Conservation (phyloP, 92 coral and sea anemone species). For the Isaurus tuberculatus region DNA sequence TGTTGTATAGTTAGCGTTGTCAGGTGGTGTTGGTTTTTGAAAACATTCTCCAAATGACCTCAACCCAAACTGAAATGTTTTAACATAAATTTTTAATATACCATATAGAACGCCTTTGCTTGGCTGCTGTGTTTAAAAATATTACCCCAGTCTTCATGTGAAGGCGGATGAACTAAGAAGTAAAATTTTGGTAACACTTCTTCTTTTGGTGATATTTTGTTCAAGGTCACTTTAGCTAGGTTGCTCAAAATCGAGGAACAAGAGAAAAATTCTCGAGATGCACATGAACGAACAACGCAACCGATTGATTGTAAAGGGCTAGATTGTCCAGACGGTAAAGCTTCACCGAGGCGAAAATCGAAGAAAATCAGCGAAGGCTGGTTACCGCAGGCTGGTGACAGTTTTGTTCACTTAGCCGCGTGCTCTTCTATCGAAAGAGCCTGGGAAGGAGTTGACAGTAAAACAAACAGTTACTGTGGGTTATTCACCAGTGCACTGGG, state of each 20-base stretch:
- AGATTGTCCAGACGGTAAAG: background rate
- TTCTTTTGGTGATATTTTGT: background rate
- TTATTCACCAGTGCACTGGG: slow-evolving; percentile 18
- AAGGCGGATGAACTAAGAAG: too few species aligned
- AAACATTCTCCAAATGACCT: too few species aligned
- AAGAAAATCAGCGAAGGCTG: slow-evolving; percentile 6
- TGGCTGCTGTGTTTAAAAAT: too few species aligned
- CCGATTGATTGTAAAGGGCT: background rate
- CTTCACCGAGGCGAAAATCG: background rate
- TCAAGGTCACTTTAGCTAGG: slow-evolving; percentile 11
- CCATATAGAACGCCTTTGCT: too few species aligned
- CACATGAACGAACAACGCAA: background rate
- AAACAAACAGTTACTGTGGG: background rate
- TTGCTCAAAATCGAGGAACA: background rate
- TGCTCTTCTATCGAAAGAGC: slow-evolving; percentile 27
- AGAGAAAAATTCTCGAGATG: background rate
- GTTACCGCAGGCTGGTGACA: slow-evolving; percentile 2
- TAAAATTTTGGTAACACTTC: too few species aligned
- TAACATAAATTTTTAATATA: too few species aligned
- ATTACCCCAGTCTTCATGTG: too few species aligned
- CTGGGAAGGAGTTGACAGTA: slow-evolving; percentile 5
- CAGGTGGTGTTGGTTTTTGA: too few species aligned
- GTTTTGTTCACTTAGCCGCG: slow-evolving; percentile 30
- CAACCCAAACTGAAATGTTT: too few species aligned
- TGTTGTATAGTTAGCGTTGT: too few species aligned